Conservation (phyloP, 2,113 vertebrate genomes). For the Hypanus sabinus region DNA sequence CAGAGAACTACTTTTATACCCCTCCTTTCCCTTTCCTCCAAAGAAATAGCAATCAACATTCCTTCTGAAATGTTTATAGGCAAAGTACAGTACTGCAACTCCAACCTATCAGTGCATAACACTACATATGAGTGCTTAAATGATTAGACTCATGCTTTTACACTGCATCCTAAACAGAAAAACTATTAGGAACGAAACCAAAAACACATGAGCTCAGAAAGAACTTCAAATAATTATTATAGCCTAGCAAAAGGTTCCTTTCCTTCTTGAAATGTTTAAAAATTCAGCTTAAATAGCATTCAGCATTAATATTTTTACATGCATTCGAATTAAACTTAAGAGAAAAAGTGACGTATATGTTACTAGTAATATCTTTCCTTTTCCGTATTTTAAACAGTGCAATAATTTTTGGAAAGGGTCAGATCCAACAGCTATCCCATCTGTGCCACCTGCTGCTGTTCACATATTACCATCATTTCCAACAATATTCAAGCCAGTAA, state of each 20-base stretch:
- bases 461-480: constrained; percentile 19
- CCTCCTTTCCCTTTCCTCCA: background rate
- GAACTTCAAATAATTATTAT: background rate
- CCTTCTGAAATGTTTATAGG: background rate
- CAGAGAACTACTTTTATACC: background rate
- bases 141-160: background rate
- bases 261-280: background rate
- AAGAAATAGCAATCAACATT: background rate
- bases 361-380: background rate
- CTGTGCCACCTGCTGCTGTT: constrained; percentile 30
- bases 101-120: constrained; percentile 2
- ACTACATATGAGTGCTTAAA: background rate
- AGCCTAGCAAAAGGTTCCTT: background rate
- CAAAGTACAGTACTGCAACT: background rate
- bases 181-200: background rate
- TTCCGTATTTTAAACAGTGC: background rate
- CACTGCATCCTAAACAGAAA: background rate
- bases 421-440: background rate
- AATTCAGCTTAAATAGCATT: background rate
- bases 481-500: constrained; percentile 17
- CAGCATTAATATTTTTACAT: background rate
- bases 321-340: background rate
- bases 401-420: constrained; percentile 29
- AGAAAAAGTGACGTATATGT: background rate
- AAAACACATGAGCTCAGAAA: background rate